Conservation (phyloP, 2,797 vertebrate genomes). For the Petrocephalus schoutedeni region DNA sequence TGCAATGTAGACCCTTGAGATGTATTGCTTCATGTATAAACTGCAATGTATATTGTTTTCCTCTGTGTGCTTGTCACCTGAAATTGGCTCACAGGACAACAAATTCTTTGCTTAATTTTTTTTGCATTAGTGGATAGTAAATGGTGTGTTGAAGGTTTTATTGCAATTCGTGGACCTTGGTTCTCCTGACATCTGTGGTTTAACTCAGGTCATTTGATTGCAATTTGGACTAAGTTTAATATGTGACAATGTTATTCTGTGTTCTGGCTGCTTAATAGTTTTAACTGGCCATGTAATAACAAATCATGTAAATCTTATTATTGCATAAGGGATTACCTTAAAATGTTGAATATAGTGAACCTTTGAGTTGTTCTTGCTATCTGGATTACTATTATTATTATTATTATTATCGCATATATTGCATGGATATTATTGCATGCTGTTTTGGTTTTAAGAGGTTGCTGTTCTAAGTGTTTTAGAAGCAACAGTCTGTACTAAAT, state of each 20-base stretch:
- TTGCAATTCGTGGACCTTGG: background rate
- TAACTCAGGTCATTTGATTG: background rate
- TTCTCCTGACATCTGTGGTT: background rate
- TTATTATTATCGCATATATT: background rate
- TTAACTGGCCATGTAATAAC: background rate
- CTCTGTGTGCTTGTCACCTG: background rate
- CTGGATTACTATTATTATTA: background rate
- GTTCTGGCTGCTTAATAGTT: background rate
- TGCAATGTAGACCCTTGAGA: constrained; percentile 8
- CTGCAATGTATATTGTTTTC: background rate
- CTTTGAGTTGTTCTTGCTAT: background rate
- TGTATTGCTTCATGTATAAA: background rate
- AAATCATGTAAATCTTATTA: background rate
- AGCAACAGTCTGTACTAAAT: background rate
- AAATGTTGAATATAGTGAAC: background rate
- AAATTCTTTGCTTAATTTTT: background rate
- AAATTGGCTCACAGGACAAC: background rate
- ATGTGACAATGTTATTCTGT: background rate
- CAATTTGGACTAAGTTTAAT: background rate
- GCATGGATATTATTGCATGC: background rate
- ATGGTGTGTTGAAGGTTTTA: background rate
- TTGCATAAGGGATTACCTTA: background rate
- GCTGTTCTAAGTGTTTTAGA: background rate
- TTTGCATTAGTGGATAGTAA: background rate
- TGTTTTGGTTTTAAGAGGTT: background rate